These are phyloP conservation scores for Caiman crocodilus DNA, from an alignment of 2,797 vertebrate species.

Conservation along the genomic window DNA sequence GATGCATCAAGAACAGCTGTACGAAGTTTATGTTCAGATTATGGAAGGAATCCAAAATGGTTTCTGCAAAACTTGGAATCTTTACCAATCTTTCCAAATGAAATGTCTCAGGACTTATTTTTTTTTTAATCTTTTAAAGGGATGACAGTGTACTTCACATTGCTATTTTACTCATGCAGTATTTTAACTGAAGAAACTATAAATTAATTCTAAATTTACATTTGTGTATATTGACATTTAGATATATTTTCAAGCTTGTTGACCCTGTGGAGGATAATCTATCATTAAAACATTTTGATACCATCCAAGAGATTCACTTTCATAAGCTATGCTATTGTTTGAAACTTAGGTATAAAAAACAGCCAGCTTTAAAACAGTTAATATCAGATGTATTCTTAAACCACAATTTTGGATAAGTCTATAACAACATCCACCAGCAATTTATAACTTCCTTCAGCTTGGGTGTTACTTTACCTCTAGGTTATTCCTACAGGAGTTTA, in stretches of 20 bases:
- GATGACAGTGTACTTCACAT: background rate
- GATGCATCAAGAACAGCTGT: background rate
- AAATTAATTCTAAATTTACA: background rate
- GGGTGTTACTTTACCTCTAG: constrained; percentile 69
- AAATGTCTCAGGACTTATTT: background rate
- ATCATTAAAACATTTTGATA: background rate
- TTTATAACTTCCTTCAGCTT: constrained; percentile 60
- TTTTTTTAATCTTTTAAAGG: background rate
- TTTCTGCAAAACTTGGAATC: background rate
- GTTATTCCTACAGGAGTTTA: constrained; percentile 56
- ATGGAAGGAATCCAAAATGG: background rate
- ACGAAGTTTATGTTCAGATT: background rate
- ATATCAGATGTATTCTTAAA: constrained; percentile 62
- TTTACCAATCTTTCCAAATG: background rate
- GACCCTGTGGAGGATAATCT: background rate
- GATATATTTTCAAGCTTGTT: background rate
- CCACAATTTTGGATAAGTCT: constrained; percentile 64
- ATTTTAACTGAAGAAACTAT: background rate
- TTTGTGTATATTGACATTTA: background rate
- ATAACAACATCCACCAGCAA: constrained; percentile 72
- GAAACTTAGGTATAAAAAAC: constrained; percentile 65
- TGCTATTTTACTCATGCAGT: background rate
- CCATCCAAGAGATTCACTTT: constrained; percentile 15
- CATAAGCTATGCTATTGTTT: constrained; percentile 27
- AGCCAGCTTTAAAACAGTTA: constrained; percentile 55